phyloP scores from a whole-genome alignment of 1,140 invertebrate species.

The Leptopilina boulardi region DNA sequence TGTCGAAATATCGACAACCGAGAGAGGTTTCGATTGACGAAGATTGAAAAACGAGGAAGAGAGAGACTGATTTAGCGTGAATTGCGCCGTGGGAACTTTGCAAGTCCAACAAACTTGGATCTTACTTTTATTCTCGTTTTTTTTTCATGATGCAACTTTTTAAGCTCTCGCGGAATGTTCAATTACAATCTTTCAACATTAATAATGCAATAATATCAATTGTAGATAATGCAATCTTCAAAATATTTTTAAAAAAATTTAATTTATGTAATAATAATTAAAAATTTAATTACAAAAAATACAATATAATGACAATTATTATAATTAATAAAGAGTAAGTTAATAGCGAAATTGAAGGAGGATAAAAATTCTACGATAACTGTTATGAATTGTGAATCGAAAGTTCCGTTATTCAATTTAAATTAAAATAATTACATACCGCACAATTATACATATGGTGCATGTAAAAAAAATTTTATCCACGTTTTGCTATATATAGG shows the following conservation, averaged over 20 bases:
- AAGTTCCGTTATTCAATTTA: constrained; percentile 23
- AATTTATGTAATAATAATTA: too few relatives aligned
- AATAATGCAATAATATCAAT: background rate
- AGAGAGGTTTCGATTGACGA: background rate
- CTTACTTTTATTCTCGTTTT: background rate
- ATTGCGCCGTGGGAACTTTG: constrained; percentile 22
- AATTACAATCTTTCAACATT: background rate
- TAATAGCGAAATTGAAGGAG: too few relatives aligned
- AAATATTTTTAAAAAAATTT: background rate
- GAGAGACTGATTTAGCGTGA: constrained; percentile 27
- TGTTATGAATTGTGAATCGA: constrained; percentile 16
- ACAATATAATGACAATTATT: too few relatives aligned
- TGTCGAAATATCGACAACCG: constrained; percentile 24
- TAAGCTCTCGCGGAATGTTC: constrained; percentile 7
- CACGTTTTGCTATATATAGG: background rate
- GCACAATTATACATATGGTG: constrained; percentile 23
- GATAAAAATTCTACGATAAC: background rate
- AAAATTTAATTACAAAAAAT: too few relatives aligned
- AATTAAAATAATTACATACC: constrained; percentile 18
- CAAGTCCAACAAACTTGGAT: constrained; percentile 11
- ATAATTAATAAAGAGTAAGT: too few relatives aligned
- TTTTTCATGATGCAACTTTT: constrained; percentile 21
- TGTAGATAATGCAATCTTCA: background rate
- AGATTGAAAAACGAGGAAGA: constrained; percentile 32
- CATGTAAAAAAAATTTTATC: constrained; percentile 8